Base-by-base conservation (phyloP, 2,888 invertebrate species). In the Lithodes maja region DNA sequence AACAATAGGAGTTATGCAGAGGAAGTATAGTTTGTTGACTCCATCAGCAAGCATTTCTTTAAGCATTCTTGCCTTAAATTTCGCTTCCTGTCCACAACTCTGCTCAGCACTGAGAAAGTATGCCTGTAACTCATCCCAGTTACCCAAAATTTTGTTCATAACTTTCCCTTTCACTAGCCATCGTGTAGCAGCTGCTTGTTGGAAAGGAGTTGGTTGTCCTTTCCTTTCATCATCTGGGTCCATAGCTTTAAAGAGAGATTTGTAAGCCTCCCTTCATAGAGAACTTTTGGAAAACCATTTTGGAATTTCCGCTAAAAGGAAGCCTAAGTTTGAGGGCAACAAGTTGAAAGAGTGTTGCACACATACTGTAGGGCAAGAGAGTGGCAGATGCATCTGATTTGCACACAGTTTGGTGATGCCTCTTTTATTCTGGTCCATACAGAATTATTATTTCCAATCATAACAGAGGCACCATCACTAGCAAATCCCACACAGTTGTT, bases 361-460 rank as follows among this genome's bases (percentile, higher is more conserved):
- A 81, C 81, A 68, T 3, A n/a, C n/a, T n/a, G n/a, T n/a, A 86
- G 54, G 69, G 79, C 86, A 15, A 81, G 52, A 17, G 86, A 86
- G 52, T 81, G 86, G 54, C 86, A 86, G 71, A 81, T 86, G 17
- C 86, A 86, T 81, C 55, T 86, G 15, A 86, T 80, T 53, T 80
- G 81, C 52, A 71, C 77, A 17, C 79, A 69, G 69, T 53, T 80
- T 49, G 80, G 86, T 1, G 79, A 74, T 68, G 49, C 74, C 61
- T 79, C 50, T 55, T 81, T 9, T 15, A 81, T 80, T 74, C 71
- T 79, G 3, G 52, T 49, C 53, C 86, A 86, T 5, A 86, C 81
- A n/a, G 81, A 81, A 9, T 86, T 69, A 54, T 80, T 49, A 49
- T n/a, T 15, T 74, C 84, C 82, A 55, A 55, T 84, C 84, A 84